Base-by-base conservation (phyloP, 30 jellyfish, hydroid and myxozoan species). In the Aurelia sp. region DNA sequence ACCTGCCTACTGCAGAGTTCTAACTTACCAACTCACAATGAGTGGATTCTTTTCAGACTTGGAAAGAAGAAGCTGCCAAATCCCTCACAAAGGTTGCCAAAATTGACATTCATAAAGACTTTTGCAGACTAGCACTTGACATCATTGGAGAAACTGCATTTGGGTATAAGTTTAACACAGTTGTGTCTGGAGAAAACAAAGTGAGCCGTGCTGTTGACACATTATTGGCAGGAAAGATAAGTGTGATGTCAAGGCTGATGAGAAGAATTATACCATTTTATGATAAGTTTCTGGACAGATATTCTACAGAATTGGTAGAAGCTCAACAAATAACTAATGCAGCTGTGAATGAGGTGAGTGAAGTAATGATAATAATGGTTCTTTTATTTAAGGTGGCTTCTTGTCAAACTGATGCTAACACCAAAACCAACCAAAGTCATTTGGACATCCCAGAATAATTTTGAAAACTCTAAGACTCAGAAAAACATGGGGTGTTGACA, bases 91-190 rank as follows among this genome's bases (percentile, higher is more conserved):
- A 68, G 4, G 88, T 84, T 41, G 93, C 82, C 9, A 88, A 84
- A 38, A 50, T 74, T 15, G 93, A 84, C 47, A 44, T 84, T 58
- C 82, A 41, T 4, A 47, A 51, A 11, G 82, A 61, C 59, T 72
- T 84, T 78, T 57, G 50, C 64, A 76, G 48, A 21, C 53, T 72
- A 48, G 24, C 88, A 7, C 61, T 84, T n/a, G 93, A 84, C 50
- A 62, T 71, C 18, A 84, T 84, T 62, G 93, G 93, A 5, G 93
- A 84, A 50, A 63, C 88, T 7, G 93, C 88, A 24, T 84, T 84
- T 73, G 93, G 93, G 4, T 73, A 72, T 71, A 62, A 63, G 9
- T 84, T 84, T 57, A 38, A 72, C 18, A 84, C 93, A 18, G 76
- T 84, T 47, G 18, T 63, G 48, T 71, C 93, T 73, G 93, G 93